Percentiles rank a stretch among this genome's conserved stretches.
Evolutionary conservation across 2,113 vertebrate genomes (phyloP).

Genomic region (Sylvia atricapilla): DNA sequence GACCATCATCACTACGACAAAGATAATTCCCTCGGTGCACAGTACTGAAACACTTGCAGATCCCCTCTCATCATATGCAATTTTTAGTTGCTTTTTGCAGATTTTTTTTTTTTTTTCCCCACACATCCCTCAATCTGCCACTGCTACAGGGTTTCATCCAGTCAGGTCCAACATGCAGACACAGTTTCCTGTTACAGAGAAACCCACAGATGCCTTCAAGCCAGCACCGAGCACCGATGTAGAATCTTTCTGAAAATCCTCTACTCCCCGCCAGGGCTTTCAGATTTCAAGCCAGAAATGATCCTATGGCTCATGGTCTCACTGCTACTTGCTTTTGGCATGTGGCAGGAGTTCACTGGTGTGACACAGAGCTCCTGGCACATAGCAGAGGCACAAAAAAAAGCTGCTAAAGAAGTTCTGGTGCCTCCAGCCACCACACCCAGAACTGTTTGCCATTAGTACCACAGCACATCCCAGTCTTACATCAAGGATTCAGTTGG

Average conservation of each 20-base stretch:
- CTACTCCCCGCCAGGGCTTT: neutral
- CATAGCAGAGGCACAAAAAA: neutral
- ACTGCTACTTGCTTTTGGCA: neutral
- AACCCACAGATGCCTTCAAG: neutral
- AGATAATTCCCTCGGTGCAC: neutral
- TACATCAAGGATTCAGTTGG: neutral
- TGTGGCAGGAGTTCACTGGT: accelerated
- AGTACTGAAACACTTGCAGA: neutral
- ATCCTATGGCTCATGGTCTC: accelerated
- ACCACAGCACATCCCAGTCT: neutral
- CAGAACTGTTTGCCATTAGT: neutral
- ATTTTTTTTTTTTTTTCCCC: neutral
- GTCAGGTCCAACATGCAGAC: neutral
- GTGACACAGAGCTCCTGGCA: neutral
- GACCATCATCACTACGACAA: neutral
- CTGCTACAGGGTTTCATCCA: neutral
- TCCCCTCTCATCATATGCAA: neutral
- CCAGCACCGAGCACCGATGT: neutral
- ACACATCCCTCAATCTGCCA: neutral
- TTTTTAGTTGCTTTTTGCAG: neutral
- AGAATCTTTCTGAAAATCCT: neutral
- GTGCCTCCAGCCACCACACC: neutral
- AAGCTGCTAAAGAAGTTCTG: neutral
- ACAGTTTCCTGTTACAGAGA: neutral
- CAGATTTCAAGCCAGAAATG: neutral